These are phyloP conservation scores for Cordilura impudica DNA, from an alignment of 2,888 invertebrate species.

Conservation along the genomic window DNA sequence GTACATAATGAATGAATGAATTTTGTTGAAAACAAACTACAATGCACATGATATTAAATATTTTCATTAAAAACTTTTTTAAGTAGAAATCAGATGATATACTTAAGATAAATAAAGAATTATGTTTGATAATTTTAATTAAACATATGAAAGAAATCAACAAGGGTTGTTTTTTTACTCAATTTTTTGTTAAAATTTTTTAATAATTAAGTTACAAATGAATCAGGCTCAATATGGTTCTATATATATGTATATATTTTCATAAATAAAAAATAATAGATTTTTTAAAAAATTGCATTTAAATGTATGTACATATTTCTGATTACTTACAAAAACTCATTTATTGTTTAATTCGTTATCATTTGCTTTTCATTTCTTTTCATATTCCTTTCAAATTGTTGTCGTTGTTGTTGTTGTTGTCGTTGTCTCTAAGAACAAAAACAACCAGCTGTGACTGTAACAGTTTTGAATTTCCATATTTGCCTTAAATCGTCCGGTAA, in stretches of 20 bases:
- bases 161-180: background rate
- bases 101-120: slow-evolving; percentile 22
- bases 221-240: no score
- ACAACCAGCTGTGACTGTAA: slow-evolving; percentile 76
- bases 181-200: background rate
- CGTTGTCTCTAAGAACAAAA: slow-evolving; percentile 69
- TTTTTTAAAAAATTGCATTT: background rate
- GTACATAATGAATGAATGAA: no score
- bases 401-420: background rate
- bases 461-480: slow-evolving; percentile 74
- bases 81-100: slow-evolving; percentile 29
- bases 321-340: slow-evolving; percentile 1
- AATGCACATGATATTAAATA: slow-evolving; percentile 56
- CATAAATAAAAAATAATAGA: background rate
- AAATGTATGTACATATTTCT: slow-evolving; percentile 1
- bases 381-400: background rate
- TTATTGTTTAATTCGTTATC: background rate
- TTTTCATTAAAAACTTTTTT: slow-evolving; percentile 39
- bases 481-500: slow-evolving; percentile 69
- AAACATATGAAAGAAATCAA: background rate
- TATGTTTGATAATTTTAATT: slow-evolving; percentile 8
- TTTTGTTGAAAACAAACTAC: slow-evolving; percentile 25
- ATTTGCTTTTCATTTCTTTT: slow-evolving; percentile 5
- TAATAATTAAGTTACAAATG: background rate
- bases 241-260: background rate